A percentile compares a stretch with the other conserved stretches of the same genome.
Evolutionary conservation across 2,113 vertebrate species (phyloP).

Genomic region (Carassius gibelio): DNA sequence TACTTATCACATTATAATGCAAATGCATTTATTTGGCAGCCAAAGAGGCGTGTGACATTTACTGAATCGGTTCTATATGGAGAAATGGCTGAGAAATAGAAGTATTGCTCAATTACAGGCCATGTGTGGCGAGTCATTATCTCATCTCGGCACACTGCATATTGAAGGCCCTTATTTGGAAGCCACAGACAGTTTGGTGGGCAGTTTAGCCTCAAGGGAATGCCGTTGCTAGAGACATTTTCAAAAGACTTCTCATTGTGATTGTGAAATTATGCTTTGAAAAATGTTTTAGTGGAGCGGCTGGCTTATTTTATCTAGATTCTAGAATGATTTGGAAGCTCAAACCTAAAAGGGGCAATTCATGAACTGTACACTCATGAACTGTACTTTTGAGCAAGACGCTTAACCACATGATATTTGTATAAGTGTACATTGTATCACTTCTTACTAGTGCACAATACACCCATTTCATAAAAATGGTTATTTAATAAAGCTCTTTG

Average conservation of each 20-base stretch:
- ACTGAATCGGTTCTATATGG: conserved; percentile 37
- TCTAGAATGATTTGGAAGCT: too few relatives aligned
- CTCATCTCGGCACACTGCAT: background rate
- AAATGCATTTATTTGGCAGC: conserved; percentile 9
- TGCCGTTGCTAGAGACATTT: background rate
- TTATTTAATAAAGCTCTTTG: too few relatives aligned
- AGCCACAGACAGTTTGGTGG: background rate
- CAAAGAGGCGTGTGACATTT: conserved; percentile 36
- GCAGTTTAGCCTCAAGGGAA: background rate
- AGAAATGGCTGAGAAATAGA: conserved; percentile 44
- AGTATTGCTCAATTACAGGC: conserved; percentile 48
- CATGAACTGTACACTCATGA: background rate
- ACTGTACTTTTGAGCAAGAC: background rate
- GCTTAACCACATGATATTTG: background rate
- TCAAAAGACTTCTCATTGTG: background rate
- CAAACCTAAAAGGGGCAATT: too few relatives aligned
- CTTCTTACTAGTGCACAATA: background rate
- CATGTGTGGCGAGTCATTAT: conserved; percentile 40
- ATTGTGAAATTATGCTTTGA: too few relatives aligned
- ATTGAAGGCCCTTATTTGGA: conserved; percentile 33
- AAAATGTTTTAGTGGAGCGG: too few relatives aligned
- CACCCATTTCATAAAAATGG: background rate
- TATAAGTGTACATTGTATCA: too few relatives aligned
- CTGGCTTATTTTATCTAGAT: background rate
- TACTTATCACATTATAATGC: conserved; percentile 31